Percentiles rank a stretch among this genome's conserved stretches.
phyloP scores from a whole-genome alignment of 2,797 vertebrate genomes.

The Darevskia nairensis region DNA sequence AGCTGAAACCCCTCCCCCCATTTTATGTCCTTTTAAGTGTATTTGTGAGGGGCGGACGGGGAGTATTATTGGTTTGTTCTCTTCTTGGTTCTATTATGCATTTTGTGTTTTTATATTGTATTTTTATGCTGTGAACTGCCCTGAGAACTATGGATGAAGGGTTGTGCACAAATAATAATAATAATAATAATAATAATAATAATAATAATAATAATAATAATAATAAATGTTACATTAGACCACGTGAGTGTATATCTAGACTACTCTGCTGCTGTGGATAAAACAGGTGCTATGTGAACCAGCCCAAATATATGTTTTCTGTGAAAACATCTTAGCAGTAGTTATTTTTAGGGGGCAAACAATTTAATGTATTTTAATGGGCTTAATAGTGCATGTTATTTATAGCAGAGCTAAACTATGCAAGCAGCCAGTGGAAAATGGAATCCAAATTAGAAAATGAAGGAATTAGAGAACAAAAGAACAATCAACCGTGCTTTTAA shows the following conservation, averaged over 20 bases:
- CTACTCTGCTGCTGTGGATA: neutral
- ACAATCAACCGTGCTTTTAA: neutral
- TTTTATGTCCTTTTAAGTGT: no score
- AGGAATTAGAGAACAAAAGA: neutral
- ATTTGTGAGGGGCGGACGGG: no score
- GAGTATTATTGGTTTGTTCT: no score
- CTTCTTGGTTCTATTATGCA: no score
- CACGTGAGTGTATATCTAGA: neutral
- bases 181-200: no score
- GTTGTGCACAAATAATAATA: no score
- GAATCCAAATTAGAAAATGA: conserved; percentile 20
- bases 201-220: no score
- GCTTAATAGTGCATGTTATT: conserved; percentile 9
- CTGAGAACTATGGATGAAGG: no score
- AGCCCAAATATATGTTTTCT: neutral
- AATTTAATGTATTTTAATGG: conserved; percentile 14
- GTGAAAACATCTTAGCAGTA: neutral
- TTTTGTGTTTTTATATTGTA: no score
- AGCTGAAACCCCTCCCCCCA: no score
- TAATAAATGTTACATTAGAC: no score
- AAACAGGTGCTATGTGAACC: neutral
- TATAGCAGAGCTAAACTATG: conserved; percentile 16
- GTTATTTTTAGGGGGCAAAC: conserved; percentile 5
- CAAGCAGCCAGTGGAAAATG: conserved; percentile 6
- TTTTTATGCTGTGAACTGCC: no score